Evolutionary conservation across 2,888 invertebrate species (phyloP).

Genomic region (Smittia aterrima): DNA sequence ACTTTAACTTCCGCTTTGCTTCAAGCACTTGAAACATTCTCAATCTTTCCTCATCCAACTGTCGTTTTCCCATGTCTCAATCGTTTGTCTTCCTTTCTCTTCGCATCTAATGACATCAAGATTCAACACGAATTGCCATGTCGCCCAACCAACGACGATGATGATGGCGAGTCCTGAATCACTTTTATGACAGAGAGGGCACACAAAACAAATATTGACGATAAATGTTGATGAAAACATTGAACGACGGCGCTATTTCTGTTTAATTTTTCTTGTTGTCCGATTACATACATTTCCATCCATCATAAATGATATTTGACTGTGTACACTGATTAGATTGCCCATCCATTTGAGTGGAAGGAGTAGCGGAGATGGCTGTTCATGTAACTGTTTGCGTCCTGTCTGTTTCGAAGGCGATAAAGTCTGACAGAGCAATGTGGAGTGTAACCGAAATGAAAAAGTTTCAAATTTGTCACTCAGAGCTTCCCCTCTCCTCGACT

Average conservation of each 20-base stretch:
- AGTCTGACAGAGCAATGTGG: not conserved
- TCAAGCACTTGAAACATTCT: not conserved
- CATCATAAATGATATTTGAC: conserved; percentile 2
- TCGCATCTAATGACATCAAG: conserved; percentile 4
- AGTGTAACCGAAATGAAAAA: not conserved
- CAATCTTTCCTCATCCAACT: not conserved
- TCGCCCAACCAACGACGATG: not conserved
- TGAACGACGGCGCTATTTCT: not conserved
- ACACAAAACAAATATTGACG: conserved; percentile 20
- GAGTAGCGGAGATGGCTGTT: not conserved
- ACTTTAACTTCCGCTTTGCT: not conserved
- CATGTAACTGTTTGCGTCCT: not conserved
- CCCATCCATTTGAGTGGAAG: not conserved
- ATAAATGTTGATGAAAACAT: not conserved
- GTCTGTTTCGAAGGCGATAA: not conserved
- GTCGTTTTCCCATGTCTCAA: conserved; percentile 1
- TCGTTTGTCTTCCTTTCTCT: conserved; percentile 16
- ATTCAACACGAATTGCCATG: conserved; percentile 14
- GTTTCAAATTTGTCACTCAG: conserved; percentile 13
- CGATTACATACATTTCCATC: conserved; percentile 2
- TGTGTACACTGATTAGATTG: conserved; percentile 10
- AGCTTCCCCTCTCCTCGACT: not conserved
- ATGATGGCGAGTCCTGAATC: not conserved
- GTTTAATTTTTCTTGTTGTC: conserved; percentile 20
- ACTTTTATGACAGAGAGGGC: not conserved